Conservation (phyloP, 2,888 invertebrate species). For the Taenaris catops region DNA sequence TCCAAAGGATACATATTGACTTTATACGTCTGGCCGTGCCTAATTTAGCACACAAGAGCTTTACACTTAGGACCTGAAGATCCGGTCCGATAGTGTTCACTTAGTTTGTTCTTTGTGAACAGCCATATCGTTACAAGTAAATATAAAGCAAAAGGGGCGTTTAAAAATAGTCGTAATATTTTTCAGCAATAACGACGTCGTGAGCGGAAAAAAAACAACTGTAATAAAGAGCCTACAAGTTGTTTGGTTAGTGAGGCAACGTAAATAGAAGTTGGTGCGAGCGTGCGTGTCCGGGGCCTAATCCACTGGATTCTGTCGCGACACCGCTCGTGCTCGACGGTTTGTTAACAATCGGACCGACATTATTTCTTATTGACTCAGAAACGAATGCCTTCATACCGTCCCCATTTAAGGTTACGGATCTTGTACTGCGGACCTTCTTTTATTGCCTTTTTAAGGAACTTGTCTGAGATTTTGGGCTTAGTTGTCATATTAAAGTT, state of each 20-base stretch:
- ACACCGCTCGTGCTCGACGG: conserved; percentile 36
- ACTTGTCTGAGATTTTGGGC: background rate
- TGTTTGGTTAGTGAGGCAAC: conserved; percentile 69
- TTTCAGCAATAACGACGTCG: conserved; percentile 60
- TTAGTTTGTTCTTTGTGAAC: too few species aligned
- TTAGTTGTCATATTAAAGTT: too few species aligned
- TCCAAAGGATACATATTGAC: too few species aligned
- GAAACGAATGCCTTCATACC: conserved; percentile 31
- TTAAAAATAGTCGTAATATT: too few species aligned
- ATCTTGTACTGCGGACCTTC: conserved; percentile 7
- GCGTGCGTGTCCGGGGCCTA: conserved; percentile 67
- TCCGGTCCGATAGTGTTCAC: too few species aligned
- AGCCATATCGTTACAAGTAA: too few species aligned
- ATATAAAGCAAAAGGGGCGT: too few species aligned
- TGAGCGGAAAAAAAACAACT: conserved; percentile 74
- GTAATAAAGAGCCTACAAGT: conserved; percentile 78
- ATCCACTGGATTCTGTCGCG: conserved; percentile 63
- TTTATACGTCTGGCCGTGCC: too few species aligned
- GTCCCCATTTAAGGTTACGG: conserved; percentile 24
- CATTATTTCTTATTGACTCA: conserved; percentile 59
- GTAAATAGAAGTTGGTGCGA: conserved; percentile 59
- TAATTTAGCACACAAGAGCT: too few species aligned
- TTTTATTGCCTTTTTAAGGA: conserved; percentile 7
- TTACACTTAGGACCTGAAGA: too few species aligned
- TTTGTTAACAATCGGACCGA: conserved; percentile 37